Base-by-base conservation (phyloP, 2,113 vertebrate species). In the Fukomys damarensis region DNA sequence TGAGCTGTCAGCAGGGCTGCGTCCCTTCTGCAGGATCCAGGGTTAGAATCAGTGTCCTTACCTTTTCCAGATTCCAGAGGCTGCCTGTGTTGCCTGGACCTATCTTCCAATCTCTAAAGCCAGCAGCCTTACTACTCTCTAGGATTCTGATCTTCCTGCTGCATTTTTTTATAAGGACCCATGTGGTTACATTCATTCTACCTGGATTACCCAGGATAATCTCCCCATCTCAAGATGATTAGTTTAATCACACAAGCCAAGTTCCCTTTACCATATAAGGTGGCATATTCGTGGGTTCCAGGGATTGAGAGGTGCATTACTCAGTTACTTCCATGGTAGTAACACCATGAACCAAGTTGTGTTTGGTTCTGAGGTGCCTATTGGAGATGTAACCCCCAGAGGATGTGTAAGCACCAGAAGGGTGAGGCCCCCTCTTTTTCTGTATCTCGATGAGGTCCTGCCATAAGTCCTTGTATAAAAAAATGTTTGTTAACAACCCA, bases 331-430 rank as follows among this genome's bases (percentile, higher is more conserved):
- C 61, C 35, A 77, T 20, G 11, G 52, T 16, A 32, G 38, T 19
- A 35, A 49, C 5, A 32, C 19, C 79, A 59, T 16, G 30, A n/a
- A 38, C 14, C 16, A 17, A 76, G 38, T 26, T 59, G n/a, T 41
- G n/a, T 22, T 46, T 28, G 54, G 52, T 56, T 77, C 84, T 0
- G 3, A 82, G 28, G 59, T 19, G 43, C 30, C 79, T 41, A 35
- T 0, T 58, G 76, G 76, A 43, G 83, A 54, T 5, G 0, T 28
- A 3, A 32, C 12, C 24, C 32, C n/a, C 1, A n/a, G 38, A n/a
- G 41, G 12, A 56, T 5, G 24, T 0, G 26, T 5, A 24, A 54
- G 49, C 28, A 30, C 56, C 0, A 1, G 19, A 4, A 35, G 14
- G 49, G 77, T 1, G 17, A 38, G 65, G 91, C 17, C 56, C 58